Evolutionary conservation across 2,113 vertebrate genomes (phyloP).

Genomic region (Pterocles burchelli): DNA sequence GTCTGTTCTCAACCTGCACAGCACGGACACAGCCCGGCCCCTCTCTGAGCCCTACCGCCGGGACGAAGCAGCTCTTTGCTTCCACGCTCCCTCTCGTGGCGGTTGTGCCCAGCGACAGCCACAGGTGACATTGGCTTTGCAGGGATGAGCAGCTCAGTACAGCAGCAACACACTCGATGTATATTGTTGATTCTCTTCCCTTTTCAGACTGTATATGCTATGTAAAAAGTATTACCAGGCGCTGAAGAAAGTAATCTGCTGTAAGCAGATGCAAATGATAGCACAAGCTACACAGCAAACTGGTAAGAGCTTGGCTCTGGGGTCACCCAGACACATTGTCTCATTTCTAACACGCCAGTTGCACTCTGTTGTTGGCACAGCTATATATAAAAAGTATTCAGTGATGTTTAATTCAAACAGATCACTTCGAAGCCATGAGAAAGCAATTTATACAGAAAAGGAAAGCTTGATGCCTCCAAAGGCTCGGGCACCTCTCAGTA

Average conservation of each 20-base stretch:
- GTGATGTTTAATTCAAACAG: not conserved
- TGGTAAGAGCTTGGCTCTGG: not conserved
- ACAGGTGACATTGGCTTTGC: rapidly evolving
- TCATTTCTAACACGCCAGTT: not conserved
- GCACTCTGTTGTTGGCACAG: not conserved
- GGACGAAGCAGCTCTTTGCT: not conserved
- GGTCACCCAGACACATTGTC: not conserved
- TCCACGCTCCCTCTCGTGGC: constrained; percentile 4
- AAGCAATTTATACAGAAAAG: not conserved
- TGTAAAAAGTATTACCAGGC: not conserved
- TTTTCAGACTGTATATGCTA: not conserved
- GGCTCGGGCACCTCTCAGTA: not conserved
- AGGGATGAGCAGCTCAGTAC: rapidly evolving
- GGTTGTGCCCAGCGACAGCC: not conserved
- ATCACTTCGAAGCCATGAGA: not conserved
- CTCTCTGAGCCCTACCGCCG: rapidly evolving
- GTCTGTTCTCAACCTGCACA: not conserved
- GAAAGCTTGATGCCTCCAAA: not conserved
- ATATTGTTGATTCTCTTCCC: not conserved
- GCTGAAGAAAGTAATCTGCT: not conserved
- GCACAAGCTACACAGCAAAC: not conserved
- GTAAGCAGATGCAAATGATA: not conserved
- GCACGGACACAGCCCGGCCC: not conserved
- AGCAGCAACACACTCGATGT: rapidly evolving
- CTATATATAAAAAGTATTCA: not conserved